These are phyloP conservation scores for Trachelus stipa DNA, from an alignment of 2,888 invertebrate species.

Conservation along the genomic window DNA sequence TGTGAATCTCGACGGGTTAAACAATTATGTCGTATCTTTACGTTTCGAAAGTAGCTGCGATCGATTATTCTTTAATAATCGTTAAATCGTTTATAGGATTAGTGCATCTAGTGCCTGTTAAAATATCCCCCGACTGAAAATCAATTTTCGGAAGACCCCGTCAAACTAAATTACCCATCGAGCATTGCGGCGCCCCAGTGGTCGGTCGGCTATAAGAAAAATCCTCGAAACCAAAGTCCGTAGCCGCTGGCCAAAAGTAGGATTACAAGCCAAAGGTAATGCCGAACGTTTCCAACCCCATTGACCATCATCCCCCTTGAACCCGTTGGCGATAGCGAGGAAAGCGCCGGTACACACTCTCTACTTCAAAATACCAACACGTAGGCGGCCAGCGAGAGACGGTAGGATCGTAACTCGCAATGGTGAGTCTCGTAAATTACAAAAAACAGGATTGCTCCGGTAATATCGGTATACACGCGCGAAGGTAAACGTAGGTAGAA, in stretches of 20 bases:
- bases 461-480: slow-evolving; percentile 2
- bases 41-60: background rate
- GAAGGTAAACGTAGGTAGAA: background rate
- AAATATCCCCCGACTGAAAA: background rate
- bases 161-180: background rate
- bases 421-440: slow-evolving; percentile 7
- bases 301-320: background rate
- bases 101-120: background rate
- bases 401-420: background rate
- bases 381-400: background rate
- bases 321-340: background rate
- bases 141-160: background rate
- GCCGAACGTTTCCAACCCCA: background rate
- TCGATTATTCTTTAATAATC: background rate
- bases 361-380: background rate
- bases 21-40: background rate
- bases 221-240: background rate
- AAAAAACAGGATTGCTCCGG: slow-evolving; percentile 7
- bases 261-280: background rate
- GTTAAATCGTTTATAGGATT: background rate
- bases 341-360: background rate
- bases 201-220: background rate
- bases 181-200: background rate
- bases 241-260: background rate
- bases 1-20: background rate